A percentile compares a stretch with the other conserved stretches of the same genome.
Conservation (phyloP, 2,797 vertebrate genomes). For the Labeo calbasu region DNA sequence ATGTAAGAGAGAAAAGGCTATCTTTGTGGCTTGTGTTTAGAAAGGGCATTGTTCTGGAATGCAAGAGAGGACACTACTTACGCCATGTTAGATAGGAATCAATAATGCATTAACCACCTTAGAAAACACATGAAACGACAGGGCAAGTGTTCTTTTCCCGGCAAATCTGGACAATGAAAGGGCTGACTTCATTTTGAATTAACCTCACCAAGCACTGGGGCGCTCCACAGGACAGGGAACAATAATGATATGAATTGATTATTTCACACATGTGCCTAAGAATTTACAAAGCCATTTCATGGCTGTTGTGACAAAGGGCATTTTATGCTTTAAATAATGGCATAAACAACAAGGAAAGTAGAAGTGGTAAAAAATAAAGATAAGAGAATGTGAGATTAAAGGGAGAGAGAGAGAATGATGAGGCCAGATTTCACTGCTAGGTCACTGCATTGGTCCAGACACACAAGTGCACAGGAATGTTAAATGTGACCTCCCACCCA, state of each 20-base stretch:
- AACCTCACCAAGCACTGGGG: slow-evolving; percentile 59
- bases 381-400: slow-evolving; percentile 35
- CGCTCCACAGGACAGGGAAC: slow-evolving; percentile 52
- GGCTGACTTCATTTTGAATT: slow-evolving; percentile 70
- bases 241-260: slow-evolving; percentile 64
- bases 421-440: slow-evolving; percentile 57
- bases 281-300: slow-evolving; percentile 64
- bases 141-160: slow-evolving; percentile 65
- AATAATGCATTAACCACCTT: slow-evolving; percentile 79
- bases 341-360: slow-evolving; percentile 11
- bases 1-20: slow-evolving; percentile 35
- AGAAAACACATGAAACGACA: slow-evolving; percentile 71
- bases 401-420: slow-evolving; percentile 53
- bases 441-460: slow-evolving; percentile 68
- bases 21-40: slow-evolving; percentile 3
- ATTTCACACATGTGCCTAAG: slow-evolving; percentile 57
- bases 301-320: slow-evolving; percentile 54
- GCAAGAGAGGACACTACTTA: slow-evolving; percentile 68
- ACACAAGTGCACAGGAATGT: slow-evolving; percentile 67
- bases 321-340: slow-evolving; percentile 61
- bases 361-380: slow-evolving; percentile 23
- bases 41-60: slow-evolving; percentile 60
- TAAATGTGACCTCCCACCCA: slow-evolving; percentile 69
- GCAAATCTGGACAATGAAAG: slow-evolving; percentile 71
- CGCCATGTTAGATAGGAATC: slow-evolving; percentile 74